phyloP scores from a whole-genome alignment of 37 sponge, comb jelly and placozoan species.

The Axinella damicornis region DNA sequence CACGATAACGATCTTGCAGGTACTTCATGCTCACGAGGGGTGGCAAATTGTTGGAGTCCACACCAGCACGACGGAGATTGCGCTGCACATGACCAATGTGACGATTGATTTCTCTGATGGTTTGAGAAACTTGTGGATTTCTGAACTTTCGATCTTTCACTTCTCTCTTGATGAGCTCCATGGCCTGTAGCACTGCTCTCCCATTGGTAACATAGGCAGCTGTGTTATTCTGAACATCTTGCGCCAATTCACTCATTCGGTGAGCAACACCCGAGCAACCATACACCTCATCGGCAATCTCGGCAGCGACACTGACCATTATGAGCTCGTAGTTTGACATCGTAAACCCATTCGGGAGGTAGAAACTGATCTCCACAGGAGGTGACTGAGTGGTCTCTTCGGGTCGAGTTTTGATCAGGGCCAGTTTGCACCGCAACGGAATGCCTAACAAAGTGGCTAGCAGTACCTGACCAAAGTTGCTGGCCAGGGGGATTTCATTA shows the following conservation, averaged over 20 bases:
- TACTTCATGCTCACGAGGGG: conserved; percentile 22
- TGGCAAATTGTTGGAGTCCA: conserved; percentile 14
- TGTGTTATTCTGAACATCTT: conserved; percentile 26
- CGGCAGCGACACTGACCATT: conserved; percentile 46
- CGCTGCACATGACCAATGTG: conserved; percentile 5
- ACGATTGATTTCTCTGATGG: conserved; percentile 21
- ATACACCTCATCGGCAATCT: conserved; percentile 67
- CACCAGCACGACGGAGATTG: conserved; percentile 41
- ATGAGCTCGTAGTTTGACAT: conserved; percentile 40
- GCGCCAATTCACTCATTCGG: conserved; percentile 45
- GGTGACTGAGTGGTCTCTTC: conserved; percentile 9
- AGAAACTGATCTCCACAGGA: conserved; percentile 3
- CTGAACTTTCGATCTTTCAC: conserved; percentile 56
- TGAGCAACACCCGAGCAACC: conserved; percentile 54
- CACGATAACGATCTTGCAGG: conserved; percentile 26
- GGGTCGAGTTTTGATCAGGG: conserved; percentile 30
- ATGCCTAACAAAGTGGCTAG: conserved; percentile 57
- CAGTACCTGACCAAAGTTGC: conserved; percentile 77
- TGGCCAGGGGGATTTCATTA: conserved; percentile 76
- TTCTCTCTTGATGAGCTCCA: conserved; percentile 48
- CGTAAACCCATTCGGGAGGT: conserved; percentile 40
- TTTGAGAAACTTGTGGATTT: conserved; percentile 31
- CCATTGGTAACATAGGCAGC: conserved; percentile 50
- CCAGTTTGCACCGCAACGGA: conserved; percentile 53
- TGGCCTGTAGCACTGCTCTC: conserved; percentile 18